Base-by-base conservation (phyloP, 2,113 vertebrate genomes). In the Carettochelys insculpta region DNA sequence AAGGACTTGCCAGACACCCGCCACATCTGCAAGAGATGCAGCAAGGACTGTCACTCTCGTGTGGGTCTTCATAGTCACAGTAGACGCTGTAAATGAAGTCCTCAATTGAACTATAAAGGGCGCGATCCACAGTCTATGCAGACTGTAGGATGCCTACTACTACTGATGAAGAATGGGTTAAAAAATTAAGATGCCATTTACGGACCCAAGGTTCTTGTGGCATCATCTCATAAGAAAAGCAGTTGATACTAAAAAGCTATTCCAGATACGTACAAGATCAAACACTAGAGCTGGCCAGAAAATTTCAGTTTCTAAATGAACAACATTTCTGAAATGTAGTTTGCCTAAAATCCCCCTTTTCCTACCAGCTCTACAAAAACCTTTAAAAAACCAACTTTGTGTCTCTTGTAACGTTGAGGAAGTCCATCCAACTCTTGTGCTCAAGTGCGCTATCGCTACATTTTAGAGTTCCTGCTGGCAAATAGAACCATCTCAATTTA, bases 191-290 rank as follows among this genome's bases (percentile, higher is more conserved):
- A 96, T 92, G 96, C 90, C 43, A 82, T 88, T 87, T 82, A 92
- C 92, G 96, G 89, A 88, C 96, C 90, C 85, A 93, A 97, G 88
- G 94, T 94, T 90, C 95, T 83, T 88, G 94, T 95, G 96, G 92
- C 95, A 93, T 97, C 96, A 92, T 97, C 91, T 96, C 95, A 96
- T 97, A 96, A 92, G 68, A 97, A 97, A 97, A 96, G 88, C 88
- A 96, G 92, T 83, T 97, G 97, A 97, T 95, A 97, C 94, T 97
- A 98, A 97, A 88, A 96, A 95, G 94, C 96, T 98, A 98, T 97
- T 97, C 95, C 97, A 97, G 96, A 96, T 95, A 98, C 92, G 90
- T 97, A 97, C 83, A 96, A 96, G 91, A 87, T 94, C 90, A 93
- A 95, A 96, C 91, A 94, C 93, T 92, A 90, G 90, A 96, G 95